Base-by-base conservation (phyloP, 2,888 invertebrate species). In the Limnephilus marmoratus region DNA sequence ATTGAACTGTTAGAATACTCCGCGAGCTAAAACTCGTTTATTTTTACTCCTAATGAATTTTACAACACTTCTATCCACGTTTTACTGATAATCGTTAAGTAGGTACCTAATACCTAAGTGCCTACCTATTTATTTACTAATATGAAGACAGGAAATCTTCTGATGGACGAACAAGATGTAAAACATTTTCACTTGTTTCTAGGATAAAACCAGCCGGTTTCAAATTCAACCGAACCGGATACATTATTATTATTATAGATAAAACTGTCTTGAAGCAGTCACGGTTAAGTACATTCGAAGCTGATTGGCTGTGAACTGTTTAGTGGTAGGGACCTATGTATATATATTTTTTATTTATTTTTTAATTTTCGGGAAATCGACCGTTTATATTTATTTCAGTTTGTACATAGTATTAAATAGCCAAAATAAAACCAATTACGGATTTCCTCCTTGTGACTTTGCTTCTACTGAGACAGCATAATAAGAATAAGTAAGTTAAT, bases 1-100 rank as follows among this genome's bases (percentile, higher is more conserved):
- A 87, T 87, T 87, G 68, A 87, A 53, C 87, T 87, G 87, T 87
- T 87, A 68, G 31, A 87, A 87, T 13, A 31, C 34, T 87, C 31
- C 18, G 53, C n/a, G 15, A 15, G 68, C 15, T 87, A 87, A 37
- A 31, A 31, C 53, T 87, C 45, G 29, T 34, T 87, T 87, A 15
- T 2, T 87, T 87, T 68, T 68, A 34, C 53, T 87, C 34, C 53
- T 87, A 87, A 87, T 87, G 87, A 87, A 13, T 37, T 53, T 31
- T 34, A 68, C 87, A 15, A 87, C 87, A 87, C 18, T 87, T 87
- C 68, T 49, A 53, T 87, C 13, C 4, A 68, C 13, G n/a, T 12
- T 18, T 68, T 86, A 82, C 68, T 9, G 68, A 68, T 24, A 68
- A 2, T 68, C 68, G 68, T 9, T 68, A 68, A 7, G 7, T 9